Conservation (phyloP, 2,888 invertebrate genomes). For the Ctena decussata region DNA sequence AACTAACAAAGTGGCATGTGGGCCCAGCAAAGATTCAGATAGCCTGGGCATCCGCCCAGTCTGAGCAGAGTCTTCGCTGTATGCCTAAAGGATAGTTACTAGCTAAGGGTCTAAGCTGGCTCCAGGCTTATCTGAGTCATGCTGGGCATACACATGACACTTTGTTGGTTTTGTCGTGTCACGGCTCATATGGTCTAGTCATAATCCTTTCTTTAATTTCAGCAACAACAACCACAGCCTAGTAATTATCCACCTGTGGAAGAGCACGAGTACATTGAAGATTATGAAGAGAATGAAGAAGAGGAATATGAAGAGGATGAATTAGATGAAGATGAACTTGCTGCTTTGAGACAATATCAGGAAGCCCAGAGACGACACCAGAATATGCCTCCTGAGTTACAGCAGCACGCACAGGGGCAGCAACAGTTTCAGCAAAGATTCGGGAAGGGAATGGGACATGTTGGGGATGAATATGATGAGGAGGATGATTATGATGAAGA, state of each 20-base stretch:
- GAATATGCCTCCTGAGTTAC: background rate
- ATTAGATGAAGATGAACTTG: conserved; percentile 37
- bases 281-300: conserved; percentile 28
- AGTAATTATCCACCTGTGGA: background rate
- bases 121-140: no score
- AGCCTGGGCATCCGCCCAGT: no score
- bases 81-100: no score
- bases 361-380: background rate
- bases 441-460: background rate
- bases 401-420: background rate
- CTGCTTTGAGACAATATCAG: background rate
- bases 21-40: no score
- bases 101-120: no score
- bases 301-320: conserved; percentile 41
- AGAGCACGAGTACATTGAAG: conserved; percentile 15
- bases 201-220: no score
- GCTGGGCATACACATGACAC: no score
- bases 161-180: no score
- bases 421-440: background rate
- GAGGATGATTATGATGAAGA: conserved; percentile 47
- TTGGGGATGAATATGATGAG: background rate
- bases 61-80: no score
- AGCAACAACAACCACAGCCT: background rate
- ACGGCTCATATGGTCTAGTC: no score
- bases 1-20: no score